Conservation (phyloP, 2,113 vertebrate genomes). For the Paradoxurus hermaphroditus region DNA sequence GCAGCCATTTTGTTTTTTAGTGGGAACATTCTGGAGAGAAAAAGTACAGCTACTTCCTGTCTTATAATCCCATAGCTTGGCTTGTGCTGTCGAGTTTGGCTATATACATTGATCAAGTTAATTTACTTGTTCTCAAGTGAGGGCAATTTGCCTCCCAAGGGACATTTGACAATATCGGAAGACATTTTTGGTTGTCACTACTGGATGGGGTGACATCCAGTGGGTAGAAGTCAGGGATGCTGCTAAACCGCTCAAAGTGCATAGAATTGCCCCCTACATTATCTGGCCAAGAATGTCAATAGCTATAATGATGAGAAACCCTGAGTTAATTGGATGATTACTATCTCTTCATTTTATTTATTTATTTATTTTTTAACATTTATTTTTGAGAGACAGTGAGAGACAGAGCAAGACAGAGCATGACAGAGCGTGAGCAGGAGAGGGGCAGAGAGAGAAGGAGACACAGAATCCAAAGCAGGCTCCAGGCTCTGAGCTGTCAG, state of each 20-base stretch:
- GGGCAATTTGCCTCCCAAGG: background rate
- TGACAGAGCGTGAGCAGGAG: too few species aligned
- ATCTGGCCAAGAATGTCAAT: background rate
- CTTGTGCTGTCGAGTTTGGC: background rate
- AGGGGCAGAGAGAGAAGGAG: too few species aligned
- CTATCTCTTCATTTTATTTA: background rate
- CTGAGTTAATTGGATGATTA: background rate
- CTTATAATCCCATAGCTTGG: background rate
- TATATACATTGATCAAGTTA: background rate
- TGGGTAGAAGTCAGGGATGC: background rate
- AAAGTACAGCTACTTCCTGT: background rate
- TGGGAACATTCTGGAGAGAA: background rate
- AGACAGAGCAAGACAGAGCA: too few species aligned
- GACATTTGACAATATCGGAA: background rate
- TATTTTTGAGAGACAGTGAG: too few species aligned
- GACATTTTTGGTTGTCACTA: background rate
- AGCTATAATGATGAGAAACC: background rate
- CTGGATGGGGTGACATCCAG: background rate
- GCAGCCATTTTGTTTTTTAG: slow-evolving; percentile 32
- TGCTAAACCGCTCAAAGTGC: background rate
- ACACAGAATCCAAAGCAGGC: too few species aligned
- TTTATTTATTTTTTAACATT: too few species aligned
- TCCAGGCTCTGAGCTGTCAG: too few species aligned
- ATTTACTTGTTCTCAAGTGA: background rate
- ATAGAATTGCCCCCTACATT: background rate